phyloP scores from a whole-genome alignment of 2,888 invertebrate genomes.

The Petrophora chlorosata region DNA sequence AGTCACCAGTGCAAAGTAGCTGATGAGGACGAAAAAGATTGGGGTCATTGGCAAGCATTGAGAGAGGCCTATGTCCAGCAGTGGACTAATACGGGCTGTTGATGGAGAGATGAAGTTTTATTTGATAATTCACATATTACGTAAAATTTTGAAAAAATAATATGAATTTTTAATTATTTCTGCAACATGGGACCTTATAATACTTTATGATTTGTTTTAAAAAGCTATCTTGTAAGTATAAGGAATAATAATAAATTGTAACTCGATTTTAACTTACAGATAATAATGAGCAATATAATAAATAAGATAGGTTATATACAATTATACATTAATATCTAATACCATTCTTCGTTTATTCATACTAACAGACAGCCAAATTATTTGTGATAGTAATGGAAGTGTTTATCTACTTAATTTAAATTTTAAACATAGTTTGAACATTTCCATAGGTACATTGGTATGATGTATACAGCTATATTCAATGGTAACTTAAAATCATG shows the following conservation, averaged over 20 bases:
- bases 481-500: conserved; percentile 17
- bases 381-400: conserved; percentile 9
- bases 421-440: conserved; percentile 11
- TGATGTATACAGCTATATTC: conserved; percentile 7
- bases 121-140: no score
- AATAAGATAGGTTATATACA: conserved; percentile 9
- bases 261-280: conserved; percentile 8
- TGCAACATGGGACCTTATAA: no score
- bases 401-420: conserved; percentile 9
- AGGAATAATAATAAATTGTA: background rate
- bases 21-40: no score
- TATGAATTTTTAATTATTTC: no score
- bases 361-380: background rate
- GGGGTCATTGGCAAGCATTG: no score
- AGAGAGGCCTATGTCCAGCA: no score
- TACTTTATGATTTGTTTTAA: background rate
- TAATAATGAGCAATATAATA: conserved; percentile 11
- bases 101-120: no score
- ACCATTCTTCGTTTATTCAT: background rate
- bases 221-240: background rate
- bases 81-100: no score
- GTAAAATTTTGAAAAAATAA: no score
- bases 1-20: no score
- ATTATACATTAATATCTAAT: conserved; percentile 4
- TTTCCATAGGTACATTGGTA: conserved; percentile 14